These are phyloP conservation scores for Sinocyclocheilus anshuiensis DNA, from an alignment of 2,113 vertebrate species.

Conservation along the genomic window DNA sequence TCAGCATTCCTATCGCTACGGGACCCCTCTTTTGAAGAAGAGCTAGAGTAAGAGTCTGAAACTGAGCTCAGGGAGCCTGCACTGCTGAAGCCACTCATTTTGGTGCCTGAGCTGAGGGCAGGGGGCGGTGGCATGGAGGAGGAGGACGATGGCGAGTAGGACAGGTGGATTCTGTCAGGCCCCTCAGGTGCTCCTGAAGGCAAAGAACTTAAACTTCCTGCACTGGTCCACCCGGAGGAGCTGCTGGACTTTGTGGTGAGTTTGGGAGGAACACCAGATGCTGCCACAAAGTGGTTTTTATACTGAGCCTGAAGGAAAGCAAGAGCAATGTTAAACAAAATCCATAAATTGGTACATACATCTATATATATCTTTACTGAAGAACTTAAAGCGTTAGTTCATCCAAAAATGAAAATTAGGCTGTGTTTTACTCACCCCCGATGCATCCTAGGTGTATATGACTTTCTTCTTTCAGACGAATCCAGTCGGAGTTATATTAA, in stretches of 20 bases:
- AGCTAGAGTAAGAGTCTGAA: constrained; percentile 56
- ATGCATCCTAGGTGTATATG: too few species aligned
- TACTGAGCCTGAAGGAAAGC: constrained; percentile 85
- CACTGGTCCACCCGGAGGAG: constrained; percentile 94
- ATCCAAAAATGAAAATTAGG: too few species aligned
- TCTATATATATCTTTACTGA: not conserved
- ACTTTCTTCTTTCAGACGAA: too few species aligned
- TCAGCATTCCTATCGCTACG: constrained; percentile 70
- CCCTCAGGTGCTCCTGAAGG: constrained; percentile 77
- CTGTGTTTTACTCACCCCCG: too few species aligned
- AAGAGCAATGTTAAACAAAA: not conserved
- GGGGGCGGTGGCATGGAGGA: constrained; percentile 57
- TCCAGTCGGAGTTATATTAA: too few species aligned
- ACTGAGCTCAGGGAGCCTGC: constrained; percentile 73
- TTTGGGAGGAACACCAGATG: constrained; percentile 89
- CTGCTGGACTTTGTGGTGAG: constrained; percentile 84
- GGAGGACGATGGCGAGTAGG: constrained; percentile 46
- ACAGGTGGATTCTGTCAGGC: constrained; percentile 51
- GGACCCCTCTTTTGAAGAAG: constrained; percentile 72
- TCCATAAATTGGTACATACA: not conserved
- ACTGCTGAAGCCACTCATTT: constrained; percentile 71
- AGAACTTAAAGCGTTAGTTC: too few species aligned
- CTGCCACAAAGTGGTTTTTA: constrained; percentile 97
- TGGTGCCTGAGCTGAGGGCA: constrained; percentile 52
- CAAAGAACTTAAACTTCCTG: constrained; percentile 93